Evolutionary conservation across 2,888 invertebrate genomes (phyloP).

Genomic region (Esperia sulphurella): DNA sequence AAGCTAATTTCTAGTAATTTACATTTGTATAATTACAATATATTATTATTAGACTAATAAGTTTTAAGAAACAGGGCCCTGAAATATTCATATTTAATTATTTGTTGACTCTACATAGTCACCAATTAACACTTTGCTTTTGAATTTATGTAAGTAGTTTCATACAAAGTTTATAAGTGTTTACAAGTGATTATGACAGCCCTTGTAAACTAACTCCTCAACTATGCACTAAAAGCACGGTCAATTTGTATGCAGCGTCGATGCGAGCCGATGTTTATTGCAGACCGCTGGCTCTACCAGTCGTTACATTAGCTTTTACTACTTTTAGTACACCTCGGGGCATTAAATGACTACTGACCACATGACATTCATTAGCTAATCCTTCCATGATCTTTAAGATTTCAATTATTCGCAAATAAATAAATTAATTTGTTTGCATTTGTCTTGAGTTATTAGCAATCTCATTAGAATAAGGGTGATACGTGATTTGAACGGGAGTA

Average conservation of each 20-base stretch:
- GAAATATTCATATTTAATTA: no score
- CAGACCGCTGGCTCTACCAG: constrained; percentile 30
- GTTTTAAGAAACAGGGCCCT: no score
- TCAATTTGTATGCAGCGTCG: constrained; percentile 60
- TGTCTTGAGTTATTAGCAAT: not conserved
- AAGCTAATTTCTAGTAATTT: no score
- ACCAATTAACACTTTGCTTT: not conserved
- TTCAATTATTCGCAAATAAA: not conserved
- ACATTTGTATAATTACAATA: no score
- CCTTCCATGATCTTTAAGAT: not conserved
- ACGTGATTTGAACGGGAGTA: no score
- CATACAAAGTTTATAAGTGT: no score
- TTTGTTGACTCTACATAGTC: no score
- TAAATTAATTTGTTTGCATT: not conserved
- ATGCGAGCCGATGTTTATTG: constrained; percentile 51
- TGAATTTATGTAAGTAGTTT: not conserved
- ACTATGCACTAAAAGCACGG: constrained; percentile 32
- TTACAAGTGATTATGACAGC: not conserved
- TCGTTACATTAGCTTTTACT: constrained; percentile 49
- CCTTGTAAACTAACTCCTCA: constrained; percentile 27
- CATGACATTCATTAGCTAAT: constrained; percentile 3
- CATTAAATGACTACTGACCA: constrained; percentile 8
- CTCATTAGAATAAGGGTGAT: not conserved
- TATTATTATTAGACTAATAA: no score
- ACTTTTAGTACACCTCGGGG: constrained; percentile 7